A percentile compares a stretch with the other conserved stretches of the same genome.
phyloP scores from a whole-genome alignment of 2,888 invertebrate species.

The Galeruca laticollis region DNA sequence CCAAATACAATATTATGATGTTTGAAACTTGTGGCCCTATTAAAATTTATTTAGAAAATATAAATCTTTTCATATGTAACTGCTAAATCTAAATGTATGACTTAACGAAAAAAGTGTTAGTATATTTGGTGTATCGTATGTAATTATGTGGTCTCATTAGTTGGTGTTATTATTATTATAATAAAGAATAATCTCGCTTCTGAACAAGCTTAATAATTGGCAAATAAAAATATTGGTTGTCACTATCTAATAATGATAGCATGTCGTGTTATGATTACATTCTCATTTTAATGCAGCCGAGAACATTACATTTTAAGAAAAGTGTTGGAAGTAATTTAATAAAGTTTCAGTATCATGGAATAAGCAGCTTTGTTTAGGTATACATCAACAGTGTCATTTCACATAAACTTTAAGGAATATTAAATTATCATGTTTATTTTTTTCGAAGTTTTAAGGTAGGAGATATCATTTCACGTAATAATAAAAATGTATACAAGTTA shows the following conservation, averaged over 20 bases:
- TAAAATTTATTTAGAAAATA: too few relatives aligned
- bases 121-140: too few relatives aligned
- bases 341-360: background rate
- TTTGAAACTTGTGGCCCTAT: too few relatives aligned
- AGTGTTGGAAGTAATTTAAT: background rate
- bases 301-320: constrained; percentile 2
- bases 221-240: background rate
- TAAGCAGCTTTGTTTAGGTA: background rate
- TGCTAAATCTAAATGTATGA: too few relatives aligned
- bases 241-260: background rate
- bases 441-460: too few relatives aligned
- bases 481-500: too few relatives aligned
- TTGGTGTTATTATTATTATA: background rate
- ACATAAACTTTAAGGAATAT: background rate
- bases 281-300: background rate
- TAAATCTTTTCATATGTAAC: too few relatives aligned
- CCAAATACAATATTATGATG: too few relatives aligned
- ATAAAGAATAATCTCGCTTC: background rate
- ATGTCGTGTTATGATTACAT: background rate
- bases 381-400: background rate
- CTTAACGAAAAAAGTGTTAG: too few relatives aligned
- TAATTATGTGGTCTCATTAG: too few relatives aligned
- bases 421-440: background rate
- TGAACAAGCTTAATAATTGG: background rate
- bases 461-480: too few relatives aligned